Evolutionary conservation across 2,888 invertebrate genomes (phyloP), one percentile per base, ranked within the genome.

Genomic region (Xylota segnis): DNA sequence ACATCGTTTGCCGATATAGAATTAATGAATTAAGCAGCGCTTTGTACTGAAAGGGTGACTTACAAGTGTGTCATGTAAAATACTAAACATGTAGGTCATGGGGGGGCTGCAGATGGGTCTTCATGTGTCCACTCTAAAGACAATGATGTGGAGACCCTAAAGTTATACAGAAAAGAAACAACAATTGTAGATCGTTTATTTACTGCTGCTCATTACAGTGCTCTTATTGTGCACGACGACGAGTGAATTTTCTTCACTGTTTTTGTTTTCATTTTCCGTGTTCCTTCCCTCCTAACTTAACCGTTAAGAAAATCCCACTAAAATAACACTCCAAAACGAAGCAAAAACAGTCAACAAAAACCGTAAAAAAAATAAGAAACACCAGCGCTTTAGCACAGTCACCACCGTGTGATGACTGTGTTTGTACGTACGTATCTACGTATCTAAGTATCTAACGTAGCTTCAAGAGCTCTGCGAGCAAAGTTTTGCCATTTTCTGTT

Each of bases 291-390:
- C 40, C 14, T 40, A 45, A 14, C 65, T n/a, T 70, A 71, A 84
- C 84, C 65, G 84, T 79, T 84, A 65, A 76, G 84, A 84, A 75
- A 84, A 79, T 75, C 84, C 84, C 79, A 76, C 79, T 65, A 70
- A 75, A 68, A 61, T 18, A 74, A 68, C 54, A 72, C 77, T 70
- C 40, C 54, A 52, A 63, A 82, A 45, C 14, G 58, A 59, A 40
- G 63, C 65, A 79, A 78, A 77, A 71, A 79, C 34, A 63, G 76
- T 66, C 65, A 74, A 66, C 56, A 65, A 58, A 58, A 75, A 12
- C 45, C 34, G 23, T 34, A n/a, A 34, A 43, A 61, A 52, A 32
- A n/a, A 23, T n/a, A n/a, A 23, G 23, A 23, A 23, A 16, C 45
- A 66, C 29, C 71, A 76, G 47, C 40, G 43, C 43, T 43, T 65